phyloP scores from a whole-genome alignment of 2,113 vertebrate genomes.

The Struthio camelus region DNA sequence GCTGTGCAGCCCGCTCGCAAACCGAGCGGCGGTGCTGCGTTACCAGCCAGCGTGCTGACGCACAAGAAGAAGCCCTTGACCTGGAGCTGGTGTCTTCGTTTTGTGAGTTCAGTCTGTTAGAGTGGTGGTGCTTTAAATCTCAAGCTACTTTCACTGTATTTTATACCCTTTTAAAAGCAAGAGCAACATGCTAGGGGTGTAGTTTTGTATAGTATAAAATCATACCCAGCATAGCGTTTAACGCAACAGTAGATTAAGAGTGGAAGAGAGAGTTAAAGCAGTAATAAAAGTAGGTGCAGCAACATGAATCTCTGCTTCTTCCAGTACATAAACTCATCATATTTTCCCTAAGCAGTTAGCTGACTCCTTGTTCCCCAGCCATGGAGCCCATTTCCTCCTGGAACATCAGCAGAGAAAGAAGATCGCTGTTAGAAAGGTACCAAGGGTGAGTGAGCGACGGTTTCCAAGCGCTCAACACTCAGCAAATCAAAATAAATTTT shows the following conservation, averaged over 20 bases:
- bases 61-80: background rate
- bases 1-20: slow-evolving; percentile 50
- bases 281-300: slow-evolving; percentile 1
- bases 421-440: background rate
- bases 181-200: background rate
- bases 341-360: slow-evolving; percentile 1
- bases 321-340: slow-evolving; percentile 4
- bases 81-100: background rate
- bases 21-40: slow-evolving; percentile 31
- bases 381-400: background rate
- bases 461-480: background rate
- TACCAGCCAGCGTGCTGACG: background rate
- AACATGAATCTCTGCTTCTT: background rate
- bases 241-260: slow-evolving; percentile 13
- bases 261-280: background rate
- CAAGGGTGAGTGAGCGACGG: background rate
- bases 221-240: background rate
- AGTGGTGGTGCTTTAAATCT: background rate
- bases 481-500: slow-evolving; percentile 22
- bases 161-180: background rate
- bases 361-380: background rate
- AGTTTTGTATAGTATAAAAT: background rate
- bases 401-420: background rate
- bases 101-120: background rate
- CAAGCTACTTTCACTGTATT: background rate